Base-by-base conservation (phyloP, 2,113 vertebrate genomes). In the Campylomormyrus numenius region DNA sequence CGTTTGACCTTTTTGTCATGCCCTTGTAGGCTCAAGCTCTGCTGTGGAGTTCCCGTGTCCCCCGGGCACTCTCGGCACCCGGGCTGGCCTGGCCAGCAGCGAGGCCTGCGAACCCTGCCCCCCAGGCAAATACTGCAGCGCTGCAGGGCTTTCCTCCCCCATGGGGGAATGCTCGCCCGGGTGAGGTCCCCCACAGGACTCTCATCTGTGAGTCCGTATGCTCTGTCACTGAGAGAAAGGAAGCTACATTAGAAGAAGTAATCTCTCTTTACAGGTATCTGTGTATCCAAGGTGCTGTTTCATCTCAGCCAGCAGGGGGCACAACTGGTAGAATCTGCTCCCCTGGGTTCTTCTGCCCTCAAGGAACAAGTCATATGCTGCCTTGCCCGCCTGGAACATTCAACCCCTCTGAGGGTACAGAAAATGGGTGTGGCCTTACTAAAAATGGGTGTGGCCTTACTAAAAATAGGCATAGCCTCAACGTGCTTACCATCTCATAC, bases 101-200 rank as follows among this genome's bases (percentile, higher is more conserved):
- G 92, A 92, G 2, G 95, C 95, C 85, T 99, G 98, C 91, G 93
- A 90, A 21, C 94, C 94, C 17, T 99, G 98, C 88, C 96, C 97
- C 39, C 94, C 96, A n/a, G 97, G 98, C 88, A 94, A 88, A 0
- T 98, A 97, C 93, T 99, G 98, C 92, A 92, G 93, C 83, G 94
- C 94, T 21, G 92, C 95, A 88, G 96, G 96, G 77, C 94, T 96
- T 87, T 50, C 92, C 91, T 90, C 92, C 89, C 96, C 96, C 86
- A 94, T 94, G 24, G 96, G 96, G 49, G 7, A 91, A 87, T 95
- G 96, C 94, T 92, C 94, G 92, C 87, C 95, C 92, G 96, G 98
- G 98, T 99, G 93, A 95, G 93, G 31, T 42, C 7, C 15, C 31
- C 8, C 6, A 9, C 11, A 21, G 10, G 17, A n/a, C 87, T 39